phyloP scores from a whole-genome alignment of 2,797 vertebrate species.

The Spinibarbus caldwelli region DNA sequence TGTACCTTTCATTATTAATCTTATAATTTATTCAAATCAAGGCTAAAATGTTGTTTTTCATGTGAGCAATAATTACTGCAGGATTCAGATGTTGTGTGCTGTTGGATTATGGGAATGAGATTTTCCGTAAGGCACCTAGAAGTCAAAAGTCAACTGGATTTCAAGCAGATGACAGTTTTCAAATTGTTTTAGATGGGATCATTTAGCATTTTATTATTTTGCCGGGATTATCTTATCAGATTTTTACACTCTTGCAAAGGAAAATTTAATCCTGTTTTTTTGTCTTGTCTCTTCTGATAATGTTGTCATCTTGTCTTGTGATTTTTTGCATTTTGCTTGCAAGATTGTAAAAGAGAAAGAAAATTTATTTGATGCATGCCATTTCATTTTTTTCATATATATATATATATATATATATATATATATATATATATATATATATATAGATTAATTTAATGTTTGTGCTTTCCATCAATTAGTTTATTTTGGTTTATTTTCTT shows the following conservation, averaged over 20 bases:
- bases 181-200: conserved; percentile 6
- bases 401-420: too few relatives aligned
- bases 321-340: not conserved
- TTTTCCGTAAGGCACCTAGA: not conserved
- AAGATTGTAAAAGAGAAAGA: not conserved
- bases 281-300: not conserved
- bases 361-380: not conserved
- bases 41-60: not conserved
- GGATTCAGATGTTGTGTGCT: conserved; percentile 16
- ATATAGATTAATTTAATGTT: not conserved
- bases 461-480: not conserved
- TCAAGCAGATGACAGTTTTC: not conserved
- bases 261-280: not conserved
- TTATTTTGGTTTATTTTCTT: not conserved
- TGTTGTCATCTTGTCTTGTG: not conserved
- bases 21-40: not conserved
- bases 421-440: too few relatives aligned
- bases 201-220: conserved; percentile 11
- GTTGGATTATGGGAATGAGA: not conserved
- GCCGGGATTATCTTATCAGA: not conserved
- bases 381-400: too few relatives aligned
- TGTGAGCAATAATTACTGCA: not conserved
- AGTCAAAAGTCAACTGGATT: conserved; percentile 17
- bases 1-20: not conserved
- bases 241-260: not conserved